These are phyloP conservation scores for Neogale vison DNA, from an alignment of 2,113 vertebrate species.

Conservation along the genomic window DNA sequence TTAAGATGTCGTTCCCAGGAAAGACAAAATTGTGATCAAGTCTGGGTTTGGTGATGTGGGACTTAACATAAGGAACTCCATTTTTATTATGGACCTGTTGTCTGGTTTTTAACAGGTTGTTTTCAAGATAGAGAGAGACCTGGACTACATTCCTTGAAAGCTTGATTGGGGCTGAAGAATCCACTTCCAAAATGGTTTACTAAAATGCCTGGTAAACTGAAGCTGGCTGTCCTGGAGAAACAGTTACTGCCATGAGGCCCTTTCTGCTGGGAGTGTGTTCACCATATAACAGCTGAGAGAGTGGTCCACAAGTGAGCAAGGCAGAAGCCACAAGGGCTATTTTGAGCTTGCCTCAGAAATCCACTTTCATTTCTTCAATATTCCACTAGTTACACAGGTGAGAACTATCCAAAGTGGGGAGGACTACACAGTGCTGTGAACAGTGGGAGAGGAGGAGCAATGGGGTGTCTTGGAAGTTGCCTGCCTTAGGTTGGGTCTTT, in stretches of 20 bases:
- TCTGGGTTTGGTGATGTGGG: background rate
- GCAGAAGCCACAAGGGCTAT: background rate
- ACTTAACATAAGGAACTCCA: background rate
- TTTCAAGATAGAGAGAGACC: background rate
- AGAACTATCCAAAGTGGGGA: background rate
- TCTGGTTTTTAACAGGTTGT: background rate
- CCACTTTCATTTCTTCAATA: background rate
- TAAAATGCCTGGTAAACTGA: background rate
- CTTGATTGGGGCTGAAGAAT: background rate
- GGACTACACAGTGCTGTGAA: background rate
- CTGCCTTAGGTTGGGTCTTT: background rate
- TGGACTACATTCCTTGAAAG: background rate
- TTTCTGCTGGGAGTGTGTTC: background rate
- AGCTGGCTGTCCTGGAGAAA: background rate
- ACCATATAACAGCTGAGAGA: background rate
- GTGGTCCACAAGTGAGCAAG: background rate
- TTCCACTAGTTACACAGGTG: background rate
- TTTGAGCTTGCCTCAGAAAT: background rate
- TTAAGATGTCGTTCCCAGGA: background rate
- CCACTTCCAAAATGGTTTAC: background rate
- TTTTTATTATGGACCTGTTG: background rate
- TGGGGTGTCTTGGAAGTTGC: background rate
- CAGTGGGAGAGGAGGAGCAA: background rate
- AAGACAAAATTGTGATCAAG: background rate
- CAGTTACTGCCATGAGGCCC: background rate